Evolutionary conservation across 2,888 invertebrate genomes (phyloP).

Genomic region (Bellardia bayeri): DNA sequence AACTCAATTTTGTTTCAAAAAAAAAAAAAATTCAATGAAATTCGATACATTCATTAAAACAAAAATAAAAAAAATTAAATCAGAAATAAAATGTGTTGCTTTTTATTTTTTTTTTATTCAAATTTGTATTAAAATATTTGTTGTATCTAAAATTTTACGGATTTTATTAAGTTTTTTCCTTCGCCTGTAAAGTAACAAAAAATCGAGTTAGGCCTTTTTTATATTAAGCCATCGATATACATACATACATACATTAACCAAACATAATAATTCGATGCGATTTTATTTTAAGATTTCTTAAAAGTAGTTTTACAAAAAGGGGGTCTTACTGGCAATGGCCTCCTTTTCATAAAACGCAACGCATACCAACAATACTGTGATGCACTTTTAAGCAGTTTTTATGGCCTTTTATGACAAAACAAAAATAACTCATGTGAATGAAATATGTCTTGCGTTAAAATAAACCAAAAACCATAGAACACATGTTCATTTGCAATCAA

Average conservation of each 20-base stretch:
- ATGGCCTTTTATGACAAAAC: slow-evolving; percentile 60
- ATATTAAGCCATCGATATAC: no score
- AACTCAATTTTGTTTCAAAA: no score
- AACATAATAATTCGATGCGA: slow-evolving; percentile 10
- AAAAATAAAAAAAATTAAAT: no score
- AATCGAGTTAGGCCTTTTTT: no score
- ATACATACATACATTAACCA: slow-evolving; percentile 45
- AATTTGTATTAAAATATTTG: no score
- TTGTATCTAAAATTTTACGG: no score
- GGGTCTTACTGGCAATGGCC: slow-evolving; percentile 62
- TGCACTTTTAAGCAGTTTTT: neutral
- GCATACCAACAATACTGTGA: neutral
- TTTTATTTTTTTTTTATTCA: no score
- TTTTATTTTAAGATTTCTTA: neutral
- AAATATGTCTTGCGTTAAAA: slow-evolving; percentile 14
- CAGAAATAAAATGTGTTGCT: no score
- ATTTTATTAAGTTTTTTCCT: no score
- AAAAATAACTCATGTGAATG: neutral
- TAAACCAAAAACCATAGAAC: slow-evolving; percentile 10
- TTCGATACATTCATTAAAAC: no score
- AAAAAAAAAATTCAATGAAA: no score
- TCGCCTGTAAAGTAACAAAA: no score
- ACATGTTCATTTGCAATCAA: slow-evolving; percentile 17
- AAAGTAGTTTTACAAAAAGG: slow-evolving; percentile 32
- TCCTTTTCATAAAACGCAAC: slow-evolving; percentile 43